Conservation (phyloP, 2,888 invertebrate genomes). For the Eutolmus rufibarbis region DNA sequence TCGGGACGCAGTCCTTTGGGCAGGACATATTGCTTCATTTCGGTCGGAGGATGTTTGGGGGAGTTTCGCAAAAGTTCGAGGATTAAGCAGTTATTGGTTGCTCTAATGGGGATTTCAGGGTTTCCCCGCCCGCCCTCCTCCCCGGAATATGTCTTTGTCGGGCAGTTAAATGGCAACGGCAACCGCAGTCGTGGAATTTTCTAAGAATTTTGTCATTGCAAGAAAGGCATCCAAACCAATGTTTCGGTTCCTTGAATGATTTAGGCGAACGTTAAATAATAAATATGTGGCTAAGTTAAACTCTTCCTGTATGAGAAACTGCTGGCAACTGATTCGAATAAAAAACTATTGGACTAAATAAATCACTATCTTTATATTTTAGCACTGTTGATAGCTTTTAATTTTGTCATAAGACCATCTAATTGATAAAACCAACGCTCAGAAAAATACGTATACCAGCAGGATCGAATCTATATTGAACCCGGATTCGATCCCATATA, state of each 20-base stretch:
- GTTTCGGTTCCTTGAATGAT: background rate
- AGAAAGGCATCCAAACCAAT: background rate
- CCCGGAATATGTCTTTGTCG: constrained; percentile 6
- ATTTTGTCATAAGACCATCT: no score
- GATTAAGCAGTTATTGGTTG: constrained; percentile 62
- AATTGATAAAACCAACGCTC: no score
- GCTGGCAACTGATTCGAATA: no score
- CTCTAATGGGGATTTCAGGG: constrained; percentile 60
- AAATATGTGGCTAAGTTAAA: background rate
- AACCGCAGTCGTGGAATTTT: constrained; percentile 15
- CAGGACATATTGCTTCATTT: constrained; percentile 42
- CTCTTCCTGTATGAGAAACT: background rate
- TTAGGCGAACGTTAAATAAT: background rate
- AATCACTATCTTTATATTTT: no score
- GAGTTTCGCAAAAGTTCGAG: constrained; percentile 7
- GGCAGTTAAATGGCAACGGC: constrained; percentile 20
- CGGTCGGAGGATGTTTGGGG: background rate
- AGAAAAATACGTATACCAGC: no score
- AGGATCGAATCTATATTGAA: no score
- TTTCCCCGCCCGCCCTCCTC: constrained; percentile 37
- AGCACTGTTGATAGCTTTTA: no score
- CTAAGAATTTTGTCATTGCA: background rate
- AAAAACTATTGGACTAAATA: no score
- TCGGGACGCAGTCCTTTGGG: background rate
- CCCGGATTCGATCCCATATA: no score